Conservation (phyloP, 2,888 invertebrate species). For the Lumbricus terrestris region DNA sequence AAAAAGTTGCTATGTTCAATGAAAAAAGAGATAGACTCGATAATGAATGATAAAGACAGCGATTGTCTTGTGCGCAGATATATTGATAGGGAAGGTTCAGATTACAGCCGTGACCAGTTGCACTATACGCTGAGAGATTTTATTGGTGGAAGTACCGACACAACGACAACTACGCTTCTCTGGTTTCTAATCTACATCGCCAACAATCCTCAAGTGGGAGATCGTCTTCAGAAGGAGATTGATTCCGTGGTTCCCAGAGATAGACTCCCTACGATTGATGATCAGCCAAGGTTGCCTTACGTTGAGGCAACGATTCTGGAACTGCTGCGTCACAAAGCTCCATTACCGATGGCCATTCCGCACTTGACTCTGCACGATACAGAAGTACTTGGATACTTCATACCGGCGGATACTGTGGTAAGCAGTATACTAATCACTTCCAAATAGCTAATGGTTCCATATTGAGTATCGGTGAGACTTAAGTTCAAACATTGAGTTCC, state of each 20-base stretch:
- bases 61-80: constrained; percentile 10
- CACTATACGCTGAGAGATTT: constrained; percentile 18
- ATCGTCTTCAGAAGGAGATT: constrained; percentile 15
- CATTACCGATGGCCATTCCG: constrained; percentile 12
- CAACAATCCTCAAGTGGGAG: constrained; percentile 11
- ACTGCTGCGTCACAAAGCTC: neutral
- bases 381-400: constrained; percentile 10
- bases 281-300: neutral
- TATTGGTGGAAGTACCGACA: neutral
- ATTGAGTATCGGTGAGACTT: too few species aligned
- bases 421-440: neutral
- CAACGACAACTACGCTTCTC: neutral
- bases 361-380: constrained; percentile 11
- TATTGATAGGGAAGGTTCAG: neutral
- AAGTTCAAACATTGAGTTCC: too few species aligned
- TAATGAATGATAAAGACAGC: neutral
- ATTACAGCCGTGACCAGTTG: constrained; percentile 8
- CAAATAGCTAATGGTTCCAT: too few species aligned
- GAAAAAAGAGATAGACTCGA: neutral
- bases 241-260: constrained; percentile 9
- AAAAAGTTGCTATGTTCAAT: neutral
- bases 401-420: constrained; percentile 14
- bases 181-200: constrained; percentile 19
- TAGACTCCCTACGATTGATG: constrained; percentile 18
- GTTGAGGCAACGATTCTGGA: constrained; percentile 22